Percentiles rank a stretch among this genome's conserved stretches.
Evolutionary conservation across 2,113 vertebrate species (phyloP).

Genomic region (Pygoscelis antarcticus): DNA sequence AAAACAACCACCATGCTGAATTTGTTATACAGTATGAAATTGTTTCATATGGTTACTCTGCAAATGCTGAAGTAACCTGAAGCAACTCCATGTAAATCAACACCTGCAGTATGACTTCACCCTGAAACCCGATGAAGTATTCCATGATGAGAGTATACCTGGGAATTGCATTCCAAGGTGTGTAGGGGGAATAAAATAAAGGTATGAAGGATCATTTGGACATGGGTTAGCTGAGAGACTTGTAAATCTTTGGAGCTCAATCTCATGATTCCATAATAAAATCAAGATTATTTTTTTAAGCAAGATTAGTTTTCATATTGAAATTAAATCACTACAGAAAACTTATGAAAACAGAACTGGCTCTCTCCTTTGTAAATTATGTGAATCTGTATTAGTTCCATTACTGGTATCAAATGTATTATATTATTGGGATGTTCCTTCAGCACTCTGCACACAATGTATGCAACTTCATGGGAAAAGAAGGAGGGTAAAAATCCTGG

Average conservation of each 20-base stretch:
- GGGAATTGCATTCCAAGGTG: not conserved
- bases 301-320: not conserved
- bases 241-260: not conserved
- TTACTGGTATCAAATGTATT: not conserved
- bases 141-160: not conserved
- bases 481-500: not conserved
- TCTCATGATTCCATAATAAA: slow-evolving; percentile 24
- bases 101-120: not conserved
- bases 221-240: not conserved
- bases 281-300: not conserved
- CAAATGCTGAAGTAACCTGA: not conserved
- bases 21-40: not conserved
- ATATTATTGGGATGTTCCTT: not conserved
- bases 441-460: not conserved
- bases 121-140: not conserved
- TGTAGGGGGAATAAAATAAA: not conserved
- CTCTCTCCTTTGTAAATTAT: not conserved
- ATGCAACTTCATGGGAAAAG: not conserved
- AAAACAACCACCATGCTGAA: not conserved
- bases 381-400: not conserved
- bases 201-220: not conserved
- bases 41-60: not conserved
- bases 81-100: not conserved
- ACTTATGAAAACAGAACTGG: not conserved
- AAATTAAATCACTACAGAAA: not conserved